Evolutionary conservation across 2,797 vertebrate genomes (phyloP).

Genomic region (Mus caroli): DNA sequence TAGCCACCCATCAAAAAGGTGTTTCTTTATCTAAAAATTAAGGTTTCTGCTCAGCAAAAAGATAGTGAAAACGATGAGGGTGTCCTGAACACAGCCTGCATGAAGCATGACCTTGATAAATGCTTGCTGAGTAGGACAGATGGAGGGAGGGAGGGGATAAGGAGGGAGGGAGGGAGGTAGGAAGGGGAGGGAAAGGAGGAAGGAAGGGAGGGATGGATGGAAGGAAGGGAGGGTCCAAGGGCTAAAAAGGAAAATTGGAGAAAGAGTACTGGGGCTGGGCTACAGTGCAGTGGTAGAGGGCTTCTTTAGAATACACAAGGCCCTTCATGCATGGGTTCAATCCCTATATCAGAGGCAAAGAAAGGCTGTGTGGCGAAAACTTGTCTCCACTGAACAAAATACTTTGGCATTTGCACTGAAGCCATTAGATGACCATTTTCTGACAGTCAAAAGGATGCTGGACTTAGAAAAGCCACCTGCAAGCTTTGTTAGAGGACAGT

Average conservation of each 20-base stretch:
- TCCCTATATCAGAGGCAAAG: background rate
- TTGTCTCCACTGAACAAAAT: background rate
- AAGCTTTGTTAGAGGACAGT: constrained; percentile 13
- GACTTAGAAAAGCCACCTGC: background rate
- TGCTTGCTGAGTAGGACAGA: background rate
- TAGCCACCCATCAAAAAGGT: background rate
- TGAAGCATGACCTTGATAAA: background rate
- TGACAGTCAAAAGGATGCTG: constrained; percentile 16
- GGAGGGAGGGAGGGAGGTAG: background rate
- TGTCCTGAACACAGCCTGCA: background rate
- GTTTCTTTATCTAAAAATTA: constrained; percentile 53
- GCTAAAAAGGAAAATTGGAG: background rate
- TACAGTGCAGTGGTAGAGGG: background rate
- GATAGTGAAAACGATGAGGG: background rate
- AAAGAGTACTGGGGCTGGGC: background rate
- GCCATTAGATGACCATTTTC: constrained; percentile 26
- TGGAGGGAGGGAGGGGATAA: background rate
- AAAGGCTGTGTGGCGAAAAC: background rate
- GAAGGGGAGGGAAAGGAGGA: background rate
- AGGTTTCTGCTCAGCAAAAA: background rate
- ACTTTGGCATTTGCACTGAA: constrained; percentile 44
- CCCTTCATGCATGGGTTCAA: background rate
- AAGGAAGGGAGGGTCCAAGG: background rate
- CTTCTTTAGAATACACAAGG: background rate
- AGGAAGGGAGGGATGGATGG: background rate